A percentile compares a stretch with the other conserved stretches of the same genome.
phyloP scores from a whole-genome alignment of 2,797 vertebrate genomes.

The Poeciliopsis turneri region DNA sequence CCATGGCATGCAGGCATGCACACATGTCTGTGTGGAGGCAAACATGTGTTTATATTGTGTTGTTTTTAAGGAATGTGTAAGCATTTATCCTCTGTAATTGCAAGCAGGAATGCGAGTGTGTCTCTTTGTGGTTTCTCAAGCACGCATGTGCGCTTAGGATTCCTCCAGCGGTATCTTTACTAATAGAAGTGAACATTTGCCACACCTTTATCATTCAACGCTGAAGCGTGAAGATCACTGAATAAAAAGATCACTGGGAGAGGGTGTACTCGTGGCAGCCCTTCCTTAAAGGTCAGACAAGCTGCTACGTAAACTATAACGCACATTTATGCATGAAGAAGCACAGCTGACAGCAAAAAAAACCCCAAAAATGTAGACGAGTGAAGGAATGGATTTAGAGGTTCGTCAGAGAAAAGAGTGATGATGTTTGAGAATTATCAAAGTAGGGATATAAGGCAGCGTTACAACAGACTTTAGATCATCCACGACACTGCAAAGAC shows the following conservation, averaged over 20 bases:
- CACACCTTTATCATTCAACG: conserved; percentile 78
- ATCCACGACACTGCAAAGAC: background rate
- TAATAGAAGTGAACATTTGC: conserved; percentile 54
- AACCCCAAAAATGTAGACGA: background rate
- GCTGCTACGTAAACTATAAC: conserved; percentile 32
- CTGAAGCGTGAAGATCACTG: conserved; percentile 76
- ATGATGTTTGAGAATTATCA: conserved; percentile 1
- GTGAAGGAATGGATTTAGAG: background rate
- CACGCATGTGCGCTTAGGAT: conserved; percentile 23
- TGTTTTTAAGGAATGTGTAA: conserved; percentile 6
- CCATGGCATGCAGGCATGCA: conserved; percentile 19
- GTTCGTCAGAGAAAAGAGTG: background rate
- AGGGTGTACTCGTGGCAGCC: conserved; percentile 47
- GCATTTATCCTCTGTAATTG: conserved; percentile 4
- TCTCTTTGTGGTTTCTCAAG: conserved; percentile 12
- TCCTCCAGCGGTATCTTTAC: conserved; percentile 52
- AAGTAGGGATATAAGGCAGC: background rate
- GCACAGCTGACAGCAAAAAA: background rate
- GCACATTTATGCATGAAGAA: conserved; percentile 1
- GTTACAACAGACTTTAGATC: background rate
- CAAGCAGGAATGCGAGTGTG: conserved; percentile 18
- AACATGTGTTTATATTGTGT: background rate
- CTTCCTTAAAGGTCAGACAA: conserved; percentile 64
- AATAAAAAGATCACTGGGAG: conserved; percentile 60
- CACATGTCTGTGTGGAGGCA: conserved; percentile 21